Percentiles rank a stretch among this genome's conserved stretches.
Evolutionary conservation across 2,797 vertebrate genomes (phyloP).

Genomic region (Arnoldichthys spilopterus): DNA sequence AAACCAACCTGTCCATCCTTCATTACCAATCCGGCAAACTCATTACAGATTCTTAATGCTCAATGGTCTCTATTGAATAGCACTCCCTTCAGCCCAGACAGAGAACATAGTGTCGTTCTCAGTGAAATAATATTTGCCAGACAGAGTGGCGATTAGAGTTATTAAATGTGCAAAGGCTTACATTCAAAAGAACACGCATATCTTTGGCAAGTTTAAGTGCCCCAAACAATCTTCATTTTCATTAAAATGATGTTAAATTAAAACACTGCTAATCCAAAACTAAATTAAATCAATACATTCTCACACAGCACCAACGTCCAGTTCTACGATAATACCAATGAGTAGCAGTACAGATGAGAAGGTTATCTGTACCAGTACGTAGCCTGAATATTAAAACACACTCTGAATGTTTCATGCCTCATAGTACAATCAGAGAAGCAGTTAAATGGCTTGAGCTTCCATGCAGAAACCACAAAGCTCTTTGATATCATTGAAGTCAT

Average conservation of each 20-base stretch:
- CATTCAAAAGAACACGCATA: not conserved
- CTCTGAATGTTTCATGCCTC: constrained; percentile 7
- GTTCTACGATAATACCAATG: not conserved
- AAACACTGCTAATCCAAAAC: constrained; percentile 16
- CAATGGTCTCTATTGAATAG: constrained; percentile 57
- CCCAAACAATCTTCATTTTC: not conserved
- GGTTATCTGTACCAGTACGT: not conserved
- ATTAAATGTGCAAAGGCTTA: constrained; percentile 19
- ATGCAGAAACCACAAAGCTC: not conserved
- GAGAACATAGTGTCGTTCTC: constrained; percentile 10
- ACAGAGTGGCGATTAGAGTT: constrained; percentile 22
- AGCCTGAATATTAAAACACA: constrained; percentile 10
- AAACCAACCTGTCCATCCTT: constrained; percentile 60
- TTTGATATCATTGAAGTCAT: not conserved
- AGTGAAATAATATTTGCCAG: constrained; percentile 33
- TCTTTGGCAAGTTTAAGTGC: not conserved
- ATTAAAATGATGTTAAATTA: constrained; percentile 1
- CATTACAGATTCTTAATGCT: constrained; percentile 54
- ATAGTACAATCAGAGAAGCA: not conserved
- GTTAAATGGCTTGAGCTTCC: not conserved
- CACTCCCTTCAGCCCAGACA: constrained; percentile 18
- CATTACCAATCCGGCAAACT: constrained; percentile 63
- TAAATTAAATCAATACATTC: constrained; percentile 8
- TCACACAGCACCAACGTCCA: not conserved
- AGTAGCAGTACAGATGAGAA: not conserved